Percentiles rank a stretch among this genome's conserved stretches.
Evolutionary conservation across 1,140 invertebrate genomes (phyloP).

Genomic region (Sarcophaga bullata): DNA sequence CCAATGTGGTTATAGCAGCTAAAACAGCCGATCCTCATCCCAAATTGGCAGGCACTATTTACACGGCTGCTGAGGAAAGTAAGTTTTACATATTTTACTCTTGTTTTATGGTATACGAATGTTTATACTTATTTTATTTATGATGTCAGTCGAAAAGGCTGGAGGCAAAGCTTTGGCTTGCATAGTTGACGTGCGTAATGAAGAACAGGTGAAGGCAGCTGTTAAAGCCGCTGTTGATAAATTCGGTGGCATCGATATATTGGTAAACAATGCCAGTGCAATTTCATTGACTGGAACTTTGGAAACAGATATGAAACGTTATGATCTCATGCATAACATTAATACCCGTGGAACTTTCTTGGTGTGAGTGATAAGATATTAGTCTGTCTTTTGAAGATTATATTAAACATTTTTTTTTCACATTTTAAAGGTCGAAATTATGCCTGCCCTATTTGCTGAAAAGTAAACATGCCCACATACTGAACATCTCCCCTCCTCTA

Average conservation of each 20-base stretch:
- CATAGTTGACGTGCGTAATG: slow-evolving; percentile 92
- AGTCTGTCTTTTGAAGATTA: not conserved
- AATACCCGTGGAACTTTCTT: slow-evolving; percentile 94
- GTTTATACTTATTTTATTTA: slow-evolving; percentile 42
- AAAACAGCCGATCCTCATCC: slow-evolving; percentile 95
- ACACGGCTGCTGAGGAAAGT: slow-evolving; percentile 96
- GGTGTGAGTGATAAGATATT: slow-evolving; percentile 73
- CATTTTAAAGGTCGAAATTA: slow-evolving; percentile 79
- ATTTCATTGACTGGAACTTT: slow-evolving; percentile 90
- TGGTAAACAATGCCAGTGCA: slow-evolving; percentile 97
- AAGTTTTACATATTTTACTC: slow-evolving; percentile 52
- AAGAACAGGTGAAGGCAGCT: slow-evolving; percentile 82
- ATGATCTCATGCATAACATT: slow-evolving; percentile 94
- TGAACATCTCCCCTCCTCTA: slow-evolving; percentile 93
- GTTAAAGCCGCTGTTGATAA: slow-evolving; percentile 86
- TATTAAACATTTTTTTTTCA: not conserved
- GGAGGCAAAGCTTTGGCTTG: slow-evolving; percentile 94
- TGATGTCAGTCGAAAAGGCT: slow-evolving; percentile 82
- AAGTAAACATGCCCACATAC: slow-evolving; percentile 90
- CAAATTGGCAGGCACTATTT: slow-evolving; percentile 97
- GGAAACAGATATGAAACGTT: slow-evolving; percentile 94
- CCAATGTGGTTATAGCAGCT: slow-evolving; percentile 93
- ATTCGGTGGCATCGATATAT: slow-evolving; percentile 96
- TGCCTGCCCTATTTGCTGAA: slow-evolving; percentile 90
- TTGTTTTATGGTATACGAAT: not conserved